Conservation (phyloP, 2,113 vertebrate genomes). For the Sprattus sprattus region DNA sequence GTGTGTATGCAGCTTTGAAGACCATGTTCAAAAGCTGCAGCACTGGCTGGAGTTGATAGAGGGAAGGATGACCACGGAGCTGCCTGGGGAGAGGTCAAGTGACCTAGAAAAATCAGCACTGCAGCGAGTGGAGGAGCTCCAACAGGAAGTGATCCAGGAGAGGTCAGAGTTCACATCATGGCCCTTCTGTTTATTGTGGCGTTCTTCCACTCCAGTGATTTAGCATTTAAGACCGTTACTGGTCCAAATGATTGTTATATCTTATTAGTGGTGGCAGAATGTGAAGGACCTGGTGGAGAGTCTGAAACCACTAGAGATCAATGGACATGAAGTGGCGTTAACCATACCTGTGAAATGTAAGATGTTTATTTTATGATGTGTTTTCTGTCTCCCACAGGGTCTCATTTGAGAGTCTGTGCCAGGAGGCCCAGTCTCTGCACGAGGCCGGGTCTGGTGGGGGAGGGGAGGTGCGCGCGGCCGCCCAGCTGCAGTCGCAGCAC, state of each 20-base stretch:
- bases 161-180: constrained; percentile 69
- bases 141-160: constrained; percentile 80
- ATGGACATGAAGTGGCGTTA: too few relatives aligned
- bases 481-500: constrained; percentile 82
- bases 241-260: too few relatives aligned
- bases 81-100: constrained; percentile 33
- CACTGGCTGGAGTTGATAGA: constrained; percentile 86
- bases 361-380: neutral
- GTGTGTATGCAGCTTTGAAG: constrained; percentile 1
- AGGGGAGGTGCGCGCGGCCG: constrained; percentile 77
- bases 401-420: constrained; percentile 86
- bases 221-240: too few relatives aligned
- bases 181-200: neutral
- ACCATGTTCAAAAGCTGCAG: constrained; percentile 74
- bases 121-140: constrained; percentile 83
- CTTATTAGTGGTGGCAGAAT: too few relatives aligned
- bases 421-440: constrained; percentile 83
- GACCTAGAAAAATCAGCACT: constrained; percentile 81
- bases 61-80: constrained; percentile 74
- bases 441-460: constrained; percentile 82
- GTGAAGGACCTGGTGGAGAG: too few relatives aligned
- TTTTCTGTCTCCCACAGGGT: constrained; percentile 70
- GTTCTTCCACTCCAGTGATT: too few relatives aligned
- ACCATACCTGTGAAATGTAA: too few relatives aligned
- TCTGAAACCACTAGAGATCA: too few relatives aligned